A percentile compares a stretch with the other conserved stretches of the same genome.
Conservation (phyloP, 2,113 vertebrate genomes). For the Ardeotis arabs region DNA sequence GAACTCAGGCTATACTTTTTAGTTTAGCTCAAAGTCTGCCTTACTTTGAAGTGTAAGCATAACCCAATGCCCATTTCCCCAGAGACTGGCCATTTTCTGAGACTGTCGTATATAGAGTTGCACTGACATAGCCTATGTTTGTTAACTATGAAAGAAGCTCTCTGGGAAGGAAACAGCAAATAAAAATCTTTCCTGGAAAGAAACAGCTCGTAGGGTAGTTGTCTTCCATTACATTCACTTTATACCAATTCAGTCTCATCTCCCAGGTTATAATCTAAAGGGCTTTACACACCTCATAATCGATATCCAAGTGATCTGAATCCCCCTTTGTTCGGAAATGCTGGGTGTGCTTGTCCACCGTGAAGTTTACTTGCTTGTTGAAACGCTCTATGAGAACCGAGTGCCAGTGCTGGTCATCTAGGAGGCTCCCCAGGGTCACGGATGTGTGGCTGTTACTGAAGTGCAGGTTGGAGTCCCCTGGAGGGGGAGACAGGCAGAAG, state of each 20-base stretch:
- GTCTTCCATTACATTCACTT: not conserved
- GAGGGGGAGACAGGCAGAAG: conserved; percentile 13
- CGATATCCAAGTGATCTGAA: conserved; percentile 91
- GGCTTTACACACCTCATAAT: conserved; percentile 89
- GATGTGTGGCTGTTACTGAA: conserved; percentile 80
- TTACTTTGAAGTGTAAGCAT: not conserved
- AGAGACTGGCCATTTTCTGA: not conserved
- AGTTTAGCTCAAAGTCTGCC: not conserved
- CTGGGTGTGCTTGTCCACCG: conserved; percentile 88
- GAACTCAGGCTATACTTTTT: not conserved
- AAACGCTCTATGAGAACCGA: conserved; percentile 92
- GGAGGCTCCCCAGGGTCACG: conserved; percentile 88
- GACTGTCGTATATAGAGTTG: not conserved
- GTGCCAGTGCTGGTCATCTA: conserved; percentile 98
- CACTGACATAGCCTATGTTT: not conserved
- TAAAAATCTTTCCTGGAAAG: not conserved
- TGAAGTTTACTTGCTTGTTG: conserved; percentile 96
- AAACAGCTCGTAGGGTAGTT: not conserved
- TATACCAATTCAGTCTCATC: not conserved
- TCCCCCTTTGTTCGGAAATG: conserved; percentile 91
- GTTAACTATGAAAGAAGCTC: not conserved
- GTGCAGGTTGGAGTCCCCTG: conserved; percentile 87
- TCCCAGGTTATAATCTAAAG: not conserved
- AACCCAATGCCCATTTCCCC: not conserved
- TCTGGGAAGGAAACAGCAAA: not conserved